A percentile compares a stretch with the other conserved stretches of the same genome.
Conservation (phyloP, 2,113 vertebrate species). For the Nannobrachium achirus region DNA sequence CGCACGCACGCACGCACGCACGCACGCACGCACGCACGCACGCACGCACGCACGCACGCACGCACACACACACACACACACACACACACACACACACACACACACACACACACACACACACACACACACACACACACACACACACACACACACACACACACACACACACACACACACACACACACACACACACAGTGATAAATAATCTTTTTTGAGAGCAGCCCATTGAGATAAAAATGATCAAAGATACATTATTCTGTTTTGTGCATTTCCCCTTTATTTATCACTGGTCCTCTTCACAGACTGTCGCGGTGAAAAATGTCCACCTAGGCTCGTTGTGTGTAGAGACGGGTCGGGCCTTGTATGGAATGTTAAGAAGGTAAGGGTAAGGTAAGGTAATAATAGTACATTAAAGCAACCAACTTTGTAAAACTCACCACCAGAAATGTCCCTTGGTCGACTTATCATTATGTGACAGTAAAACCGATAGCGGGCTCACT, state of each 20-base stretch:
- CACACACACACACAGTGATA: background rate
- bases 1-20: background rate
- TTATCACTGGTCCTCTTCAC: constrained; percentile 55
- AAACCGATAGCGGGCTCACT: constrained; percentile 10
- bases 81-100: no score
- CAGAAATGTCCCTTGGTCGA: constrained; percentile 12
- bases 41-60: constrained; percentile 6
- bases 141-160: constrained; percentile 9
- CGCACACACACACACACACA: background rate
- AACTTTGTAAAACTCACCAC: constrained; percentile 5
- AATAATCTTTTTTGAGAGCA: background rate
- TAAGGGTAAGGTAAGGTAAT: constrained; percentile 10
- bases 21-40: background rate
- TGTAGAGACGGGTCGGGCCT: constrained; percentile 7
- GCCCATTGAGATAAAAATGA: constrained; percentile 30
- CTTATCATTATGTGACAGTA: background rate
- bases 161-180: constrained; percentile 9
- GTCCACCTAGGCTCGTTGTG: constrained; percentile 18
- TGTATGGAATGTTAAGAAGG: constrained; percentile 72
- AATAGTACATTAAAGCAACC: constrained; percentile 5
- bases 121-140: background rate
- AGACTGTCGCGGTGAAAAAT: constrained; percentile 46
- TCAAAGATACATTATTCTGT: background rate
- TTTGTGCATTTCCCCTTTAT: constrained; percentile 66
- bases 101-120: constrained; percentile 1